Conservation (phyloP, 2,797 vertebrate genomes). For the Pseudopleuronectes americanus region DNA sequence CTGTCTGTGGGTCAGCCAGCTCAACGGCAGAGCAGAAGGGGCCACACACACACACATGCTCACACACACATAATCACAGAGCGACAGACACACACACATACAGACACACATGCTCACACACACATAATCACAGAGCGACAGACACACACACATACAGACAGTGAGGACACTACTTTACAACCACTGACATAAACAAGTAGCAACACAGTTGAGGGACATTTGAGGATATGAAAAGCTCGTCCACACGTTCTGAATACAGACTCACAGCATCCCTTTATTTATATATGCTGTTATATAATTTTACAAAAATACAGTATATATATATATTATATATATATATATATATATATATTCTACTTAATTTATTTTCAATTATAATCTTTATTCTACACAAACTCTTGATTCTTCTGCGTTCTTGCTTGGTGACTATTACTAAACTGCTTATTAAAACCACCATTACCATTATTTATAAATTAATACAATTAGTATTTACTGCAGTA, state of each 20-base stretch:
- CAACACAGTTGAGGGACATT: conserved; percentile 23
- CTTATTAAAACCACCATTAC: no score
- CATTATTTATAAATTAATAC: no score
- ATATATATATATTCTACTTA: no score
- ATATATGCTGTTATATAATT: no score
- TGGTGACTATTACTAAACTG: no score
- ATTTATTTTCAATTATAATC: no score
- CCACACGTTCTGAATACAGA: background rate
- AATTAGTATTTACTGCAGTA: no score
- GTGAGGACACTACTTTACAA: background rate
- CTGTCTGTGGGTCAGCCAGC: conserved; percentile 62
- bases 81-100: background rate
- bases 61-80: background rate
- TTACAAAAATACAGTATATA: no score
- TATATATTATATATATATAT: no score
- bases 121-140: conserved; percentile 13
- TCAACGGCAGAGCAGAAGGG: conserved; percentile 65
- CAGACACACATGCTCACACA: conserved; percentile 7
- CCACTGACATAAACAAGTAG: conserved; percentile 16
- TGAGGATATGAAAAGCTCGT: conserved; percentile 12
- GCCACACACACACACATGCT: conserved; percentile 24
- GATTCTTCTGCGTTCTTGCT: no score
- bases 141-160: background rate
- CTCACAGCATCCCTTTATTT: no score
- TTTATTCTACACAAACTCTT: no score